phyloP scores from a whole-genome alignment of 1,140 invertebrate genomes.

The Trachymyrmex septentrionalis region DNA sequence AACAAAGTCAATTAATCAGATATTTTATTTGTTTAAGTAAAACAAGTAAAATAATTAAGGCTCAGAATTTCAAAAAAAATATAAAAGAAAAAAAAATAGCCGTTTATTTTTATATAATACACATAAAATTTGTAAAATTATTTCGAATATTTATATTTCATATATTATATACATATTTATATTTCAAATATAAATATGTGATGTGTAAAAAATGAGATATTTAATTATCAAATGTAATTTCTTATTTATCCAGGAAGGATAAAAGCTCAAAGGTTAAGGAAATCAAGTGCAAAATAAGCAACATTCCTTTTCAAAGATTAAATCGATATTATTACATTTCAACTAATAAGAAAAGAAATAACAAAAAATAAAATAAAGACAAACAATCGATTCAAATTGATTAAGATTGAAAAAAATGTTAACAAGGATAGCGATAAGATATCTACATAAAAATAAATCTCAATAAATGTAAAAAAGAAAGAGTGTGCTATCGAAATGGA shows the following conservation, averaged over 20 bases:
- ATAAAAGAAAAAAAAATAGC: too few species aligned
- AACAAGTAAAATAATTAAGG: too few species aligned
- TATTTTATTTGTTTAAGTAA: not conserved
- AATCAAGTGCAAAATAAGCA: constrained; percentile 10
- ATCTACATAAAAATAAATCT: not conserved
- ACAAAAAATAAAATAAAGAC: constrained; percentile 5
- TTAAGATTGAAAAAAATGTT: constrained; percentile 6
- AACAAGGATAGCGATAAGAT: not conserved
- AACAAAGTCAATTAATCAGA: not conserved
- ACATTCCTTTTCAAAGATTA: not conserved
- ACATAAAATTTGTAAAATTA: too few species aligned
- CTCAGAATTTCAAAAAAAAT: too few species aligned
- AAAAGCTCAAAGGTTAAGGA: not conserved
- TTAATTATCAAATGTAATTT: constrained; percentile 2
- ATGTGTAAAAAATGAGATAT: constrained; percentile 12
- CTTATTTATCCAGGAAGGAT: not conserved
- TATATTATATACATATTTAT: too few species aligned
- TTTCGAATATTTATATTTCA: too few species aligned
- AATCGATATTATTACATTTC: not conserved
- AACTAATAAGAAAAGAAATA: not conserved
- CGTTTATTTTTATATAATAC: too few species aligned
- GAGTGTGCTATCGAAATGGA: not conserved
- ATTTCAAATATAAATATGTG: constrained; percentile 2
- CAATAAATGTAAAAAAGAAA: not conserved
- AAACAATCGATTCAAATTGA: not conserved